Evolutionary conservation across 2,113 vertebrate species (phyloP).

Genomic region (Naja naja): DNA sequence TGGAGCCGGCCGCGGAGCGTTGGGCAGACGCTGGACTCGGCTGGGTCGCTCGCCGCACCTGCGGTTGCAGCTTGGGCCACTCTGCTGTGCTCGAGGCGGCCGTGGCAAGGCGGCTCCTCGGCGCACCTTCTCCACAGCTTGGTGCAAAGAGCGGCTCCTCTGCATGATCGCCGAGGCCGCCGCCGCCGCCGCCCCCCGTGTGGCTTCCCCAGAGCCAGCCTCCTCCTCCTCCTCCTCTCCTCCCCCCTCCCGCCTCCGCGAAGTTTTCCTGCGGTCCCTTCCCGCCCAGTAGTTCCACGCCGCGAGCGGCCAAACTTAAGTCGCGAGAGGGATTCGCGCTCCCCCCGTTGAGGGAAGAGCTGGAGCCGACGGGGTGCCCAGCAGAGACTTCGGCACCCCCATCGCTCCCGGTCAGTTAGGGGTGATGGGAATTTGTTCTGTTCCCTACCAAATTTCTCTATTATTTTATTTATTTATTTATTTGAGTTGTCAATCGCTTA

Average conservation of each 20-base stretch:
- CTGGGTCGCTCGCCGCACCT: constrained; percentile 2
- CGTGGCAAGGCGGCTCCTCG: constrained; percentile 55
- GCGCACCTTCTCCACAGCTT: constrained; percentile 44
- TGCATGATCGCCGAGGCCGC: constrained; percentile 64
- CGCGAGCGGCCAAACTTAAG: background rate
- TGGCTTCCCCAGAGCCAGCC: constrained; percentile 18
- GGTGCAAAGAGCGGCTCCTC: constrained; percentile 58
- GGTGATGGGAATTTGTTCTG: background rate
- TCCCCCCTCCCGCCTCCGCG: background rate
- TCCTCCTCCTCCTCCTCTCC: background rate
- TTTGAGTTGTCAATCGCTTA: too few species aligned
- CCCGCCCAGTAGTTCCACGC: constrained; percentile 12
- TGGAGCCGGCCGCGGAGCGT: constrained; percentile 24
- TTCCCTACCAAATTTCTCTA: background rate
- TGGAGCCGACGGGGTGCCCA: background rate
- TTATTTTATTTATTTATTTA: too few species aligned
- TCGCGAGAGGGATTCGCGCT: background rate
- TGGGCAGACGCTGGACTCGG: background rate
- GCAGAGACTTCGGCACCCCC: background rate
- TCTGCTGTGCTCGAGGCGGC: constrained; percentile 1
- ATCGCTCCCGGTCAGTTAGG: background rate
- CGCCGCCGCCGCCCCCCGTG: constrained; percentile 49
- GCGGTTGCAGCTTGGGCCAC: background rate
- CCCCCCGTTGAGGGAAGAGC: background rate
- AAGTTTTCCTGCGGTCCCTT: constrained; percentile 3